phyloP scores from a whole-genome alignment of 2,888 invertebrate species.

The Eupithecia abbreviata region DNA sequence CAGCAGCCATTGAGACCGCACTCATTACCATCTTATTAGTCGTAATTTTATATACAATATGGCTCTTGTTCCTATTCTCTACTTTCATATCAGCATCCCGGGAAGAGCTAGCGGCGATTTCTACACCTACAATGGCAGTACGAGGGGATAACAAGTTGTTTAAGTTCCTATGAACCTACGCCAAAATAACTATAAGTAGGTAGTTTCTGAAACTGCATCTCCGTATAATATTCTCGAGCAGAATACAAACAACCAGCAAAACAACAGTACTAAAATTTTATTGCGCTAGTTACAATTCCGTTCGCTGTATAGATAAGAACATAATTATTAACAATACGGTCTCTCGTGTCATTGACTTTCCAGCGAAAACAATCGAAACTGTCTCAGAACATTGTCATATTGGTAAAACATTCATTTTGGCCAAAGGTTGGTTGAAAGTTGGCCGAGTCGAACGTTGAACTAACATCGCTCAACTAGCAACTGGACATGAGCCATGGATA shows the following conservation, averaged over 20 bases:
- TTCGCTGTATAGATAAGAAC: slow-evolving; percentile 33
- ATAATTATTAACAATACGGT: slow-evolving; percentile 33
- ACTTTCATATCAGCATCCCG: too few relatives aligned
- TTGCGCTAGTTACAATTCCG: slow-evolving; percentile 34
- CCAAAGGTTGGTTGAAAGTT: background rate
- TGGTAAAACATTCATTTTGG: background rate
- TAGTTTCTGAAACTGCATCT: slow-evolving; percentile 4
- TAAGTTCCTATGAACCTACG: background rate
- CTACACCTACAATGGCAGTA: too few relatives aligned
- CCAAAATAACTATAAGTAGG: background rate
- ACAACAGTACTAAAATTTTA: slow-evolving; percentile 37
- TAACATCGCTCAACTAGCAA: too few relatives aligned
- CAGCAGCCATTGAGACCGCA: too few relatives aligned
- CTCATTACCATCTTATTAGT: too few relatives aligned
- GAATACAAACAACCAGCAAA: slow-evolving; percentile 26
- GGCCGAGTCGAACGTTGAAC: background rate
- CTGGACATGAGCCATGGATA: too few relatives aligned
- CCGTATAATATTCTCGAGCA: slow-evolving; percentile 2
- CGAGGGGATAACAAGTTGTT: too few relatives aligned
- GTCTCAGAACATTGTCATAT: slow-evolving; percentile 49
- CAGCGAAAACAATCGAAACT: slow-evolving; percentile 64
- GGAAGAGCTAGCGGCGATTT: too few relatives aligned
- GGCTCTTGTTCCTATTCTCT: too few relatives aligned
- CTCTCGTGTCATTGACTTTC: slow-evolving; percentile 15
- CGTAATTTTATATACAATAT: too few relatives aligned